Evolutionary conservation across 1,140 invertebrate species (phyloP).

Genomic region (Meloidogyne exigua): DNA sequence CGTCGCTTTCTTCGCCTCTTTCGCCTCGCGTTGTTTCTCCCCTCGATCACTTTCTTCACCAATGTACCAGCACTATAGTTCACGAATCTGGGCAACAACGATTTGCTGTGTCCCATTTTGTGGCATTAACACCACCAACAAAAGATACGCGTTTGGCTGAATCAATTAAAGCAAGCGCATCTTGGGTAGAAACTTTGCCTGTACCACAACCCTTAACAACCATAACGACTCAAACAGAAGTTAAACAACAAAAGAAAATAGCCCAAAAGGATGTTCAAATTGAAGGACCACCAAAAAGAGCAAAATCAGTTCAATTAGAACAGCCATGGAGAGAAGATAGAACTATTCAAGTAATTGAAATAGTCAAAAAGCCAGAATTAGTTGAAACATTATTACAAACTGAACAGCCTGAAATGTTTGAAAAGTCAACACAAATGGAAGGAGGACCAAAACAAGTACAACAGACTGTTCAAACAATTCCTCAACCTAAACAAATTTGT

Average conservation of each 20-base stretch:
- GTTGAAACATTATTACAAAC: background rate
- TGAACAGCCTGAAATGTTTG: background rate
- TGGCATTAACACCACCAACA: background rate
- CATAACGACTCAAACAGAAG: background rate
- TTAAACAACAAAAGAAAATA: slow-evolving; percentile 2
- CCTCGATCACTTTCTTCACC: background rate
- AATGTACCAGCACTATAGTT: background rate
- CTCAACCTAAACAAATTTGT: background rate
- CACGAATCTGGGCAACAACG: background rate
- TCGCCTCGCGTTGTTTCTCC: background rate
- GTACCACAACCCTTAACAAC: background rate
- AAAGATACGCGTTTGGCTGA: background rate
- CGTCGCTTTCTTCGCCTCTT: slow-evolving; percentile 3
- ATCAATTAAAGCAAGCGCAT: background rate
- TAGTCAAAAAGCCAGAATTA: background rate
- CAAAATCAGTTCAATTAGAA: background rate
- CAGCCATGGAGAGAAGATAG: background rate
- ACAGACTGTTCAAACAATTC: background rate
- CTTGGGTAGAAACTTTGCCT: slow-evolving; percentile 1
- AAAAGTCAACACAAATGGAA: background rate
- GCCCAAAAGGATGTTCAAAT: background rate
- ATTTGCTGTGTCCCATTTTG: background rate
- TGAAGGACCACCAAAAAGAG: background rate
- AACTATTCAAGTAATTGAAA: slow-evolving; percentile 5
- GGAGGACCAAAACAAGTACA: background rate